phyloP scores from a whole-genome alignment of 2,888 invertebrate species.

The Tenthredo distinguenda region DNA sequence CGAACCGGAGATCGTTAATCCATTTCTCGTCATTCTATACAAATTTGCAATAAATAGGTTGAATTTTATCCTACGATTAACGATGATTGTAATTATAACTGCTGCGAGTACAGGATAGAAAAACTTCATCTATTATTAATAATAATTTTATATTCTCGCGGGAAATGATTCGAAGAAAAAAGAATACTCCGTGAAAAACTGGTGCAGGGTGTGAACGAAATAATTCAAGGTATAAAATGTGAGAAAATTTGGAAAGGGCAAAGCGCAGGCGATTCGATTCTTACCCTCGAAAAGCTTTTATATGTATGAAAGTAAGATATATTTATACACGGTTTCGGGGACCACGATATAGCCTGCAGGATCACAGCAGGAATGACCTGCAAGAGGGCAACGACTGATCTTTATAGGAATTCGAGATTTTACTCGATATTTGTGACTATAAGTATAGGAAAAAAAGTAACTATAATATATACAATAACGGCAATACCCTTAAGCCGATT shows the following conservation, averaged over 20 bases:
- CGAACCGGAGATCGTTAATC: background rate
- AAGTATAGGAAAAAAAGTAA: background rate
- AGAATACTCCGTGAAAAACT: background rate
- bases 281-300: slow-evolving; percentile 36
- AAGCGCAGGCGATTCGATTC: background rate
- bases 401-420: slow-evolving; percentile 33
- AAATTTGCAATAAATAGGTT: background rate
- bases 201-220: background rate
- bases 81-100: background rate
- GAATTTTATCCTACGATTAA: background rate
- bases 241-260: background rate
- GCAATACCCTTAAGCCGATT: slow-evolving; percentile 24
- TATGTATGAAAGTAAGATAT: slow-evolving; percentile 25
- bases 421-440: background rate
- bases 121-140: background rate
- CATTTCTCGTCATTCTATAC: background rate
- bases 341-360: slow-evolving; percentile 17
- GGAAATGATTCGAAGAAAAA: background rate
- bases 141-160: background rate
- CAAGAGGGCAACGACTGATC: slow-evolving; percentile 29
- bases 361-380: slow-evolving; percentile 14
- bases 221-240: background rate
- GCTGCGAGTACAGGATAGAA: background rate
- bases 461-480: slow-evolving; percentile 39
- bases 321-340: background rate